phyloP scores from a whole-genome alignment of 2,888 invertebrate genomes.

The Drosophila anomalipes region DNA sequence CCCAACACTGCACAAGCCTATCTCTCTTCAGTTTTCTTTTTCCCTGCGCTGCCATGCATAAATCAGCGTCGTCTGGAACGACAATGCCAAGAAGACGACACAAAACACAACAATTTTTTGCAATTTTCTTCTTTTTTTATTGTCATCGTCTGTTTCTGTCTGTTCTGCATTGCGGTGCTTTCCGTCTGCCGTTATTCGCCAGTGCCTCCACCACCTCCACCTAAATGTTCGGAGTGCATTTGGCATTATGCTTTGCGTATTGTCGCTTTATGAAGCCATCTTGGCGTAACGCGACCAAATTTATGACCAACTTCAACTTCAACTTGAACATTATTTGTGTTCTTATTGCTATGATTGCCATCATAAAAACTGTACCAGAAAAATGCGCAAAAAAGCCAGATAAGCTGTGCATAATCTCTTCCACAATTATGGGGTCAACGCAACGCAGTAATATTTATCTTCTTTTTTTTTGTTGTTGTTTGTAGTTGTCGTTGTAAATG shows the following conservation, averaged over 20 bases:
- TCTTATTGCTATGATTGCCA: slow-evolving; percentile 9
- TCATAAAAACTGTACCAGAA: slow-evolving; percentile 22
- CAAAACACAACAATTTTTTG: slow-evolving; percentile 72
- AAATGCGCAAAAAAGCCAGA: slow-evolving; percentile 57
- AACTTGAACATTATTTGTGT: slow-evolving; percentile 46
- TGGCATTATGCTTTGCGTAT: slow-evolving; percentile 80
- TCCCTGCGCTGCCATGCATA: slow-evolving; percentile 64
- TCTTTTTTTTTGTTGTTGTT: not conserved
- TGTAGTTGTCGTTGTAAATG: slow-evolving; percentile 8
- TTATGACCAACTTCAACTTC: slow-evolving; percentile 74
- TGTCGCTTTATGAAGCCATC: slow-evolving; percentile 81
- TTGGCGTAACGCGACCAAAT: slow-evolving; percentile 78
- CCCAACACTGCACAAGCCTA: not conserved
- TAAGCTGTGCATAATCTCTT: slow-evolving; percentile 51
- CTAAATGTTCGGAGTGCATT: slow-evolving; percentile 55
- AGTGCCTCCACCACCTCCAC: not conserved
- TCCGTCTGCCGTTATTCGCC: slow-evolving; percentile 21
- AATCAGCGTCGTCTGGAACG: slow-evolving; percentile 76
- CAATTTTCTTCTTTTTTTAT: slow-evolving; percentile 20
- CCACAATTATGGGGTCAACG: slow-evolving; percentile 41
- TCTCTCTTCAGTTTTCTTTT: not conserved
- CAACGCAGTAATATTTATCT: not conserved
- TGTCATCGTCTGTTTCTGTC: slow-evolving; percentile 7
- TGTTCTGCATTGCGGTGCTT: slow-evolving; percentile 62
- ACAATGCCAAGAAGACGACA: slow-evolving; percentile 70